These are phyloP conservation scores for Gallinago undulata DNA, from an alignment of 2,113 vertebrate species.

Conservation along the genomic window DNA sequence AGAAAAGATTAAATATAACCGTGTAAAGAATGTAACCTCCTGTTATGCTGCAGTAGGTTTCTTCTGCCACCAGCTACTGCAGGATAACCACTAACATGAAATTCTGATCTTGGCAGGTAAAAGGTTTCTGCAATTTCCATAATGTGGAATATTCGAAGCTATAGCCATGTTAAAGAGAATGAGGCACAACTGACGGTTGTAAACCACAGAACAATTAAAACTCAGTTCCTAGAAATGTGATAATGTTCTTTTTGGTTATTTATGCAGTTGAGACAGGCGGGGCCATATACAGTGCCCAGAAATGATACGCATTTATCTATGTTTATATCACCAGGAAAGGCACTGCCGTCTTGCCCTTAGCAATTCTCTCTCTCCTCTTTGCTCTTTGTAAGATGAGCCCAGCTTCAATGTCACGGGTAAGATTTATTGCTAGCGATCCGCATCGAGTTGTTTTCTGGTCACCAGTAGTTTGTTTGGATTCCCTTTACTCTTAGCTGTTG, in stretches of 20 bases:
- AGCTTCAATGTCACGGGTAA: not conserved
- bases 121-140: not conserved
- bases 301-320: not conserved
- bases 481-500: not conserved
- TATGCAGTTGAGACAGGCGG: not conserved
- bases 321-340: slow-evolving; percentile 21
- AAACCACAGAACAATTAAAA: slow-evolving; percentile 1
- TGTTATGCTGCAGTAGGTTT: not conserved
- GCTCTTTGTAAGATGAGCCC: slow-evolving; percentile 59
- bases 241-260: not conserved
- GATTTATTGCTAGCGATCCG: slow-evolving; percentile 35
- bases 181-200: not conserved
- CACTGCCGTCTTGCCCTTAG: slow-evolving; percentile 42
- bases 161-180: not conserved
- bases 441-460: slow-evolving; percentile 30
- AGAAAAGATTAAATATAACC: slow-evolving; percentile 22
- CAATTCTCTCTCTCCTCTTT: slow-evolving; percentile 13
- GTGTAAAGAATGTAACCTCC: not conserved
- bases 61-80: slow-evolving; percentile 23
- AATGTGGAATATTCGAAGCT: not conserved
- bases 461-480: slow-evolving; percentile 37
- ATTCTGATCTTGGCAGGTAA: slow-evolving; percentile 17
- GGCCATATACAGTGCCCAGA: not conserved
- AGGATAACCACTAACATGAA: not conserved
- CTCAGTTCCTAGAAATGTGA: not conserved